Evolutionary conservation across 2,888 invertebrate genomes (phyloP).

Genomic region (Eupithecia subfuscata): DNA sequence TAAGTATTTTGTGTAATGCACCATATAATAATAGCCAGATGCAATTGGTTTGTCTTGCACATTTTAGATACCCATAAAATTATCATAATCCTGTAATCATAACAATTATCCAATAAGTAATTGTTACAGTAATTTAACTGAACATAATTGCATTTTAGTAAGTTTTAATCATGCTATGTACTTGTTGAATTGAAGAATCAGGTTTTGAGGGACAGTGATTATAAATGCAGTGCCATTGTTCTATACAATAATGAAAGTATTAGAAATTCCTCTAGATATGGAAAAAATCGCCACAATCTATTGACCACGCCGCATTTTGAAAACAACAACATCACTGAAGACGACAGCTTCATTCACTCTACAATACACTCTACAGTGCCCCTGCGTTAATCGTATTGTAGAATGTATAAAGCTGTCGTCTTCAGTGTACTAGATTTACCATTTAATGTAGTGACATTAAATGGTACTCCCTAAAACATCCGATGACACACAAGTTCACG

Average conservation of each 20-base stretch:
- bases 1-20: constrained; percentile 40
- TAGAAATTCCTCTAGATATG: too few species aligned
- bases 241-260: neutral
- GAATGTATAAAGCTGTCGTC: too few species aligned
- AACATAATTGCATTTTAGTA: neutral
- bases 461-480: too few species aligned
- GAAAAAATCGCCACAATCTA: too few species aligned
- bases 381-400: too few species aligned
- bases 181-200: neutral
- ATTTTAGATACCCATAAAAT: constrained; percentile 13
- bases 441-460: too few species aligned
- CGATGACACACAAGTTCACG: too few species aligned
- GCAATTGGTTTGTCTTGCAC: constrained; percentile 30
- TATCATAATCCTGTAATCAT: constrained; percentile 16
- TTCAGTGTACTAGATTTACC: too few species aligned
- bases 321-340: too few species aligned
- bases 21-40: constrained; percentile 28
- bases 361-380: too few species aligned
- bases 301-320: too few species aligned
- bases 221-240: neutral
- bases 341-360: too few species aligned
- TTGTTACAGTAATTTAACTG: neutral
- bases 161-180: neutral
- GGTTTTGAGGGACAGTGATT: neutral
- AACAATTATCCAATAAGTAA: neutral